Percentiles rank a stretch among this genome's conserved stretches.
Evolutionary conservation across 2,888 invertebrate genomes (phyloP).

Genomic region (Nemotelus pantherinus): DNA sequence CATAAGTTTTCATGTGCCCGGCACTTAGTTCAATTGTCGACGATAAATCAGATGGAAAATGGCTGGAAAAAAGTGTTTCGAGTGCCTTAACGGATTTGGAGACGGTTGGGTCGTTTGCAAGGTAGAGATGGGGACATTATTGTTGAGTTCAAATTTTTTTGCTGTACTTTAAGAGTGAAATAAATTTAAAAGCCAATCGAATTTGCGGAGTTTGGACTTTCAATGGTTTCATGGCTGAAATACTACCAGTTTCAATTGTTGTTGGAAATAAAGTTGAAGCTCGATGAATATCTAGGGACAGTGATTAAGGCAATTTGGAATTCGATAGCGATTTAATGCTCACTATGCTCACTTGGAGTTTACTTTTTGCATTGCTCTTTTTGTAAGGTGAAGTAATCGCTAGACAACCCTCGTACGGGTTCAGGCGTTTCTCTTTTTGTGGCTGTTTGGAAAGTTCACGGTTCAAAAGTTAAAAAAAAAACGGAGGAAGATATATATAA

Average conservation of each 20-base stretch:
- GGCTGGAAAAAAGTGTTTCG: conserved; percentile 19
- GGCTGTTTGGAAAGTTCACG: too few relatives aligned
- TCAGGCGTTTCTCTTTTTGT: too few relatives aligned
- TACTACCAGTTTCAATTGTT: conserved; percentile 13
- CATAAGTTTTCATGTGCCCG: conserved; percentile 34
- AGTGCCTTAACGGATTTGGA: conserved; percentile 11
- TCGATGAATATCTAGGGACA: neutral
- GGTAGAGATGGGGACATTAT: conserved; percentile 16
- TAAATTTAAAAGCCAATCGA: conserved; percentile 3
- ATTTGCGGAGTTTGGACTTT: conserved; percentile 6
- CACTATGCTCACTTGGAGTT: too few relatives aligned
- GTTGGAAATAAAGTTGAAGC: neutral
- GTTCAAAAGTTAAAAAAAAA: too few relatives aligned
- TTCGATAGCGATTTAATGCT: too few relatives aligned
- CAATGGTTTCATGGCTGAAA: conserved; percentile 3
- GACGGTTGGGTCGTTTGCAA: neutral
- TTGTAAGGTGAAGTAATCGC: too few relatives aligned
- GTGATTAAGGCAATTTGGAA: too few relatives aligned
- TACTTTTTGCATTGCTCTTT: too few relatives aligned
- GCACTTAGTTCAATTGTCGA: conserved; percentile 45
- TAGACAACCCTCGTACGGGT: too few relatives aligned
- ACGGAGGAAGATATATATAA: too few relatives aligned
- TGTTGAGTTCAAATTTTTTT: neutral
- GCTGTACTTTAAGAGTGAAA: neutral
- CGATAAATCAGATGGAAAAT: conserved; percentile 44